phyloP scores from a whole-genome alignment of 2,888 invertebrate genomes.

The Drosophila nr. fundita region DNA sequence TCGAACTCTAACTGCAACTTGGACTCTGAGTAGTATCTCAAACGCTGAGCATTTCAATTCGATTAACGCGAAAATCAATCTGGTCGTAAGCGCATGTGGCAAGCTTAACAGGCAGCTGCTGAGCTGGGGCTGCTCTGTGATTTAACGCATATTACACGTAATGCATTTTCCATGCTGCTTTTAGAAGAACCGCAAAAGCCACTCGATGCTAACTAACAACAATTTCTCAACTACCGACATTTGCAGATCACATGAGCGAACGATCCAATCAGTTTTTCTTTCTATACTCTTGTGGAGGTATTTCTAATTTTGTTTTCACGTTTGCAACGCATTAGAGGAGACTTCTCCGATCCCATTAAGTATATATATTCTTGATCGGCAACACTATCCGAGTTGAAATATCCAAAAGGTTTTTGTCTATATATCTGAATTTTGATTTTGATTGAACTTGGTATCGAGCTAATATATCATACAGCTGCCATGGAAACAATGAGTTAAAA shows the following conservation, averaged over 20 bases:
- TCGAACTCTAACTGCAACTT: slow-evolving; percentile 3
- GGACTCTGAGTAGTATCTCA: slow-evolving; percentile 12
- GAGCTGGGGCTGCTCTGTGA: slow-evolving; percentile 56
- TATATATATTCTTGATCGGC: background rate
- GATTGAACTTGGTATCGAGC: background rate
- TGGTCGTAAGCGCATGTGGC: slow-evolving; percentile 54
- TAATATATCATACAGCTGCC: background rate
- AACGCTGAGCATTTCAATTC: slow-evolving; percentile 70
- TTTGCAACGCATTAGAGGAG: background rate
- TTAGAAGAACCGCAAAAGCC: slow-evolving; percentile 71
- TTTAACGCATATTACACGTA: slow-evolving; percentile 75
- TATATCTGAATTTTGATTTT: background rate
- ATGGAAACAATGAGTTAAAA: background rate
- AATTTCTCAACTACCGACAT: slow-evolving; percentile 34
- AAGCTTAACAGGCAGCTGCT: slow-evolving; percentile 34
- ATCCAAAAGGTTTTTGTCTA: background rate
- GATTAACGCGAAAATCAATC: slow-evolving; percentile 78
- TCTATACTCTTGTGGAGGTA: background rate
- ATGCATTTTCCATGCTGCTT: slow-evolving; percentile 75
- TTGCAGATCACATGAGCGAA: slow-evolving; percentile 48
- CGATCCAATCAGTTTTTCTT: slow-evolving; percentile 50
- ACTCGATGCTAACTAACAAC: slow-evolving; percentile 44
- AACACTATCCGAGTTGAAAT: background rate
- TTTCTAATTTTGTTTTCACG: slow-evolving; percentile 21
- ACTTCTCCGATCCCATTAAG: background rate